Evolutionary conservation across 2,797 vertebrate genomes (phyloP), one percentile per base, ranked within the genome.

Genomic region (Margarornis squamiger): DNA sequence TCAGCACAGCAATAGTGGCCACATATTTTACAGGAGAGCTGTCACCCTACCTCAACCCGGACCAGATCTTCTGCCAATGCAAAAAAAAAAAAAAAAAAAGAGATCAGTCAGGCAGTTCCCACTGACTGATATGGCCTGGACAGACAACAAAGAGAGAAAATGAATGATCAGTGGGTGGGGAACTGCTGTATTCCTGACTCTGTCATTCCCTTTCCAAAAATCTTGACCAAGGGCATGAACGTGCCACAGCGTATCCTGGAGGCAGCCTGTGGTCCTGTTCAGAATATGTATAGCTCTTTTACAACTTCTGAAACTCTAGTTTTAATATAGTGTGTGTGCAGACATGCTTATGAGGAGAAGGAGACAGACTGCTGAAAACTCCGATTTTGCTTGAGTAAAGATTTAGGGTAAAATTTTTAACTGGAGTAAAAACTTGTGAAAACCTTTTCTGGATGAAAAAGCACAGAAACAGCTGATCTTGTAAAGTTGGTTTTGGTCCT

Each of bases 381-480:
- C 10, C 5, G 9, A 6, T n/a, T 79, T 61, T 1, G 0, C 27
- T 79, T 87, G 24, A 65, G 7, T 59, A 52, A 62, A 58, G 9
- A 63, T 52, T 66, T 14, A 39, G 12, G 8, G 5, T 68, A 73
- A n/a, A 46, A 58, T n/a, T 68, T 2, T 24, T 38, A 78, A 30
- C 10, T 38, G 17, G 52, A 85, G 3, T 29, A 22, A 74, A 73
- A 91, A 70, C 3, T 17, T 68, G 36, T 20, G 2, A 86, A 86
- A 83, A 63, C 0, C 1, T 34, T 41, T 46, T 77, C 24, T 27
- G 72, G 23, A 7, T 58, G 24, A 78, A 78, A 75, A 17, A 84
- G 1, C 4, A 49, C 6, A 79, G 55, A 2, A 43, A 6, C 0
- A 2, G 16, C 11, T 74, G 32, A 54, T 5, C 21, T 66, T 81